Evolutionary conservation across 2,888 invertebrate species (phyloP).

Genomic region (Odontomyia ornata): DNA sequence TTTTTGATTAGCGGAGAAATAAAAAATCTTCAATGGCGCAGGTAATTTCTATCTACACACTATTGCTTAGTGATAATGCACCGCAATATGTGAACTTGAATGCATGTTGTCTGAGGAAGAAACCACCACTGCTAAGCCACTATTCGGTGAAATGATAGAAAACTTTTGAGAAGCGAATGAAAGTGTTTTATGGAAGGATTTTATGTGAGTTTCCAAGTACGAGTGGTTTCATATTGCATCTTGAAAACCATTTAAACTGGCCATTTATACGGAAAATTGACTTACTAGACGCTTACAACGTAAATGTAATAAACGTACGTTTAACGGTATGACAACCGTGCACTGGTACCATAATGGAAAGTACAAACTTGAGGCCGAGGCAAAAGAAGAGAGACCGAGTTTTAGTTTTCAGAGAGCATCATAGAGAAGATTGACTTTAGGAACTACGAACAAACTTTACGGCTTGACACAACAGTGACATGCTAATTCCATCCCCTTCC

Average conservation of each 20-base stretch:
- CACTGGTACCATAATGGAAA: neutral
- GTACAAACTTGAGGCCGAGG: too few species aligned
- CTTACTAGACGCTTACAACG: slow-evolving; percentile 35
- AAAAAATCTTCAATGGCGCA: neutral
- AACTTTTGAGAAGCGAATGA: slow-evolving; percentile 32
- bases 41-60: neutral
- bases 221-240: slow-evolving; percentile 42
- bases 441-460: slow-evolving; percentile 1
- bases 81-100: neutral
- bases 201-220: slow-evolving; percentile 42
- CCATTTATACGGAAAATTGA: slow-evolving; percentile 39
- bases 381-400: too few species aligned
- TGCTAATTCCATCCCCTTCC: slow-evolving; percentile 28
- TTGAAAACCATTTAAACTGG: slow-evolving; percentile 41
- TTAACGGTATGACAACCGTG: neutral
- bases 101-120: slow-evolving; percentile 4
- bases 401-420: neutral
- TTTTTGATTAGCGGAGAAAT: too few species aligned
- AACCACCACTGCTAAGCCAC: neutral
- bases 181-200: slow-evolving; percentile 38
- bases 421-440: slow-evolving; percentile 9
- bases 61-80: neutral
- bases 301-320: slow-evolving; percentile 33
- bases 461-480: slow-evolving; percentile 14
- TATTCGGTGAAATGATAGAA: slow-evolving; percentile 14